Conservation (phyloP, 2,888 invertebrate genomes). For the Chydorus sphaericus region DNA sequence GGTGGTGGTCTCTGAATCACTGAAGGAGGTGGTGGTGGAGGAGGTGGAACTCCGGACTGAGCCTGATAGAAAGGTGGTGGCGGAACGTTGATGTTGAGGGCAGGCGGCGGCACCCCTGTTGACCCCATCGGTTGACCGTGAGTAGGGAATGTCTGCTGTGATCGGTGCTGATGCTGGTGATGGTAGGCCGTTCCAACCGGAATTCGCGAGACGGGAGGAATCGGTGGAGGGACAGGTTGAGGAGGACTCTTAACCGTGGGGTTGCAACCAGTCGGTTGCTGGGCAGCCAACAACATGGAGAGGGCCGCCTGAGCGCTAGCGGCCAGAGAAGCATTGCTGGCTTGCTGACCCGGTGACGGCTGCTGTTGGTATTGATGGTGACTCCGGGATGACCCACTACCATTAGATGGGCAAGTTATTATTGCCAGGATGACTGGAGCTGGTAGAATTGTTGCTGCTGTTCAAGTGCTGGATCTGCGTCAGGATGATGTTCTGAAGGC, state of each 20-base stretch:
- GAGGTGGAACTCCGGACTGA: constrained; percentile 18
- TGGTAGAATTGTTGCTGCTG: constrained; percentile 11
- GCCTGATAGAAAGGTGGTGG: constrained; percentile 16
- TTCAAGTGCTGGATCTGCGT: constrained; percentile 30
- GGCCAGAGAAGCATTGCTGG: constrained; percentile 5
- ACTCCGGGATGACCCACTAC: background rate
- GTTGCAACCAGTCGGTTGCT: constrained; percentile 1
- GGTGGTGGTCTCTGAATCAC: constrained; percentile 17
- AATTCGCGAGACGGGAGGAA: constrained; percentile 9
- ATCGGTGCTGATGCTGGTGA: background rate
- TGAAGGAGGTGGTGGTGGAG: constrained; percentile 12
- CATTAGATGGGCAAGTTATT: background rate
- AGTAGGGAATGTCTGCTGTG: background rate
- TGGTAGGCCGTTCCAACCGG: background rate
- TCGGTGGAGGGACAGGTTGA: constrained; percentile 11
- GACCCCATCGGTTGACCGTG: constrained; percentile 15
- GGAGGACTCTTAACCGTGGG: background rate
- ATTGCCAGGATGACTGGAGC: background rate
- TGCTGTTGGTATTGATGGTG: background rate
- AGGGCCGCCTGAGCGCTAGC: constrained; percentile 13
- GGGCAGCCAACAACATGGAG: constrained; percentile 15
- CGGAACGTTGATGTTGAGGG: constrained; percentile 19
- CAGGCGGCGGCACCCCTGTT: constrained; percentile 20
- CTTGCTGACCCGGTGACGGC: background rate
- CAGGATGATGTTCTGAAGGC: constrained; percentile 30